A percentile compares a stretch with the other conserved stretches of the same genome.
These are phyloP conservation scores for Anthonomus grandis DNA, from an alignment of 1,140 invertebrate species.

Conservation along the genomic window DNA sequence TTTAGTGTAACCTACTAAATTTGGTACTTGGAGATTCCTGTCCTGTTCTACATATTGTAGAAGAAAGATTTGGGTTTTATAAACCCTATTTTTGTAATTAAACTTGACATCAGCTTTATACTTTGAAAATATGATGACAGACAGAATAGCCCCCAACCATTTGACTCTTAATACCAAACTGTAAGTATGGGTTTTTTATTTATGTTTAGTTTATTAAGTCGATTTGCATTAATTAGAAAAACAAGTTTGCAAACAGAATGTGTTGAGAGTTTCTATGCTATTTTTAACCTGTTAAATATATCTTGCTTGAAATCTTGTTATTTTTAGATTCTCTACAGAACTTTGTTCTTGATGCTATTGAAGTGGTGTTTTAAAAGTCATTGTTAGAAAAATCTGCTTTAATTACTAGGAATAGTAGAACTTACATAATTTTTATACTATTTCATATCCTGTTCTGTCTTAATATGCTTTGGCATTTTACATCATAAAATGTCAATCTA, in stretches of 20 bases:
- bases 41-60: constrained; percentile 43
- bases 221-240: background rate
- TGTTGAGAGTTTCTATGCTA: background rate
- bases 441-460: background rate
- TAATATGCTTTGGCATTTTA: background rate
- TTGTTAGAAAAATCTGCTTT: background rate
- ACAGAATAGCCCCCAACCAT: constrained; percentile 45
- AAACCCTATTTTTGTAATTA: constrained; percentile 41
- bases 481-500: background rate
- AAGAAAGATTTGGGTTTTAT: constrained; percentile 43
- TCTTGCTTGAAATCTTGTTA: background rate
- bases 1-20: no score
- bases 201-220: background rate
- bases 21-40: constrained; percentile 20
- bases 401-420: background rate
- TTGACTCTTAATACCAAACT: constrained; percentile 45
- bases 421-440: background rate
- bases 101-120: constrained; percentile 30
- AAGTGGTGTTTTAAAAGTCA: background rate
- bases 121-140: constrained; percentile 45
- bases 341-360: background rate
- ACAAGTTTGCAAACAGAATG: no score
- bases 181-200: constrained; percentile 36
- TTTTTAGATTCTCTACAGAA: constrained; percentile 5
- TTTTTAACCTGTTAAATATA: background rate